Base-by-base conservation (phyloP, 1,140 invertebrate species). In the Caligus rogercresseyi region DNA sequence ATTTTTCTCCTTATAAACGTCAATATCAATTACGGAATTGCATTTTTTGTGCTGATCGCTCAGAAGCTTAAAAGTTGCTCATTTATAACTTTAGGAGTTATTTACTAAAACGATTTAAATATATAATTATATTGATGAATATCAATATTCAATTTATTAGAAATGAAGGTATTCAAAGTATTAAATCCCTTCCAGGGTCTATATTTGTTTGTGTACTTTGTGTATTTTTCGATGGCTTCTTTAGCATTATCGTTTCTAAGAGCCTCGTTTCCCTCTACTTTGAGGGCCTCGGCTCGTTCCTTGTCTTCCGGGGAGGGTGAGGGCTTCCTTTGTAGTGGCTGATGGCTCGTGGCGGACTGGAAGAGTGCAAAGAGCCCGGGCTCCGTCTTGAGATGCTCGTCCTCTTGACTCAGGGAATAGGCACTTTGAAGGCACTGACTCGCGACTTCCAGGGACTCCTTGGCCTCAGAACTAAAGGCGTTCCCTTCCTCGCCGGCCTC, bases 391-490 rank as follows among this genome's bases (percentile, higher is more conserved):
- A 68, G 43, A 20, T 69, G 67, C 15, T 54, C 67, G 68, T 77
- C 73, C 52, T 69, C 67, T 11, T 71, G 69, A 66, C 70, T 73
- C 18, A 79, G 67, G 59, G 80, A 80, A 70, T 86, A 91, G 1
- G 86, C 83, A 58, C 82, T 84, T 71, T 89, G 85, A 65, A 91
- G 76, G 72, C 88, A 91, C 72, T 91, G 87, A 65, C 84, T 80
- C 13, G 83, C 84, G 52, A 87, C 84, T 73, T 89, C 86, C 60
- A 89, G 75, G 71, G 86, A 87, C 71, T 90, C 87, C 58, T 79
- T 76, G 4, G 81, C 80, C 70, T 88, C 85, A 25, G 77, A 69
- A 56, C 68, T 68, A 16, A 75, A 62, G 31, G 67, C 60, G 52
- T 70, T 70, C 54, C 66, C 65, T 23, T 65, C 65, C 52, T 70